A percentile compares a stretch with the other conserved stretches of the same genome.
These are phyloP conservation scores for Neuroterus valhalla DNA, from an alignment of 1,140 invertebrate genomes.

Conservation along the genomic window DNA sequence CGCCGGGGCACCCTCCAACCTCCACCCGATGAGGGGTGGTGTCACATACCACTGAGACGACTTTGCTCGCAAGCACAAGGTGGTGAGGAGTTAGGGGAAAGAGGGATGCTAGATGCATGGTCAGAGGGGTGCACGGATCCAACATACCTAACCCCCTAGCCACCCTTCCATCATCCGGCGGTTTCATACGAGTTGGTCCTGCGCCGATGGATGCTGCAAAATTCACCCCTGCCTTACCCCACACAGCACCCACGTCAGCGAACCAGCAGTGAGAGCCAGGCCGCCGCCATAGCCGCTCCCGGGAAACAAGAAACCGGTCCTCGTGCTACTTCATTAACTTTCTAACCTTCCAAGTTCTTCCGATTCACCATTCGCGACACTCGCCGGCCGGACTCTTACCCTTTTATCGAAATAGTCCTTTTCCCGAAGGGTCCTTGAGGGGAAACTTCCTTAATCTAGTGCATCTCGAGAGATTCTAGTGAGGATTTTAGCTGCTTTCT, in stretches of 20 bases:
- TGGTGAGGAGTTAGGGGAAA: not conserved
- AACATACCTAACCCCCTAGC: constrained; percentile 41
- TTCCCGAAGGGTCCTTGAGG: not conserved
- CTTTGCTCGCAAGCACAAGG: not conserved
- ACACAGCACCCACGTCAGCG: constrained; percentile 48
- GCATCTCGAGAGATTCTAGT: not conserved
- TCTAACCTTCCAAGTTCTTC: not conserved
- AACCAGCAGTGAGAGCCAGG: constrained; percentile 70
- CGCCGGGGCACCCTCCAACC: not conserved
- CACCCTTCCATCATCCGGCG: constrained; percentile 56
- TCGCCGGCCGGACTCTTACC: not conserved
- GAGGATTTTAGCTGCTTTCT: constrained; percentile 3
- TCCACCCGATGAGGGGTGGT: not conserved
- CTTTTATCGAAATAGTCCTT: not conserved
- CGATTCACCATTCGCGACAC: not conserved
- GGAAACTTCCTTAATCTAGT: not conserved
- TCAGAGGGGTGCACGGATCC: not conserved
- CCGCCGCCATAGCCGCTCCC: constrained; percentile 72
- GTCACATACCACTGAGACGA: constrained; percentile 5
- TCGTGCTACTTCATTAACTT: constrained; percentile 8
- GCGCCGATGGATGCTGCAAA: constrained; percentile 69
- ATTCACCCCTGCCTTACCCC: constrained; percentile 45
- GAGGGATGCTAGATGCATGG: constrained; percentile 26
- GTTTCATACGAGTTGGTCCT: constrained; percentile 61
- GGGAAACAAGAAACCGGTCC: constrained; percentile 50